These are phyloP conservation scores for Theocolax elegans DNA, from an alignment of 1,140 invertebrate species.

Conservation along the genomic window DNA sequence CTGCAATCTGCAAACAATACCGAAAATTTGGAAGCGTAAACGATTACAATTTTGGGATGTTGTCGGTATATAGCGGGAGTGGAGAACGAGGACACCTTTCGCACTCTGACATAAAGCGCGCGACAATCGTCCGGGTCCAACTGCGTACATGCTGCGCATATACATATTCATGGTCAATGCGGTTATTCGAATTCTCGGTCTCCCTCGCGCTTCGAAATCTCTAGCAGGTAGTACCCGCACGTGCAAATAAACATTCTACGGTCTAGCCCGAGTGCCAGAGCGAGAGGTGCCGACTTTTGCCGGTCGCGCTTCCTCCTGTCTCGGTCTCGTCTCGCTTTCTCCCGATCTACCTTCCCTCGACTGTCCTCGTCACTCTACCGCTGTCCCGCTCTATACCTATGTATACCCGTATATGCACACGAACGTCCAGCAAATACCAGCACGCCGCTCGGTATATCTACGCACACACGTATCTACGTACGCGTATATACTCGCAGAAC, in stretches of 20 bases:
- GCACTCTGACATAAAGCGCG: not conserved
- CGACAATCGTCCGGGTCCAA: not conserved
- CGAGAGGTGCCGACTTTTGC: slow-evolving; percentile 1
- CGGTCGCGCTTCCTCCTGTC: not conserved
- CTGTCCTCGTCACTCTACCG: too few species aligned
- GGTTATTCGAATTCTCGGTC: not conserved
- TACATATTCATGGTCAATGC: not conserved
- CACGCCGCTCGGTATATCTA: too few species aligned
- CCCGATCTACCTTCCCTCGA: not conserved
- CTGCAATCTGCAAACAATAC: slow-evolving; percentile 26
- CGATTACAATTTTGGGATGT: slow-evolving; percentile 19
- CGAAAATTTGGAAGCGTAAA: not conserved
- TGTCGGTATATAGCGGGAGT: too few species aligned
- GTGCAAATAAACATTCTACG: not conserved
- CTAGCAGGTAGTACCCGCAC: too few species aligned
- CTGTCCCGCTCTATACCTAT: too few species aligned
- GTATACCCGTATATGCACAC: too few species aligned
- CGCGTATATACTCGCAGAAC: too few species aligned
- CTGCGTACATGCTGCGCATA: not conserved
- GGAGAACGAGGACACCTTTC: too few species aligned
- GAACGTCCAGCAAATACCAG: too few species aligned
- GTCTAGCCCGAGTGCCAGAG: too few species aligned
- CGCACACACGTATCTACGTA: too few species aligned
- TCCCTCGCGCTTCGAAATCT: not conserved
- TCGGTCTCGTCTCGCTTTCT: not conserved